A percentile compares a stretch with the other conserved stretches of the same genome.
These are phyloP conservation scores for Sinocyclocheilus maitianheensis DNA, from an alignment of 2,113 vertebrate genomes.

Conservation along the genomic window DNA sequence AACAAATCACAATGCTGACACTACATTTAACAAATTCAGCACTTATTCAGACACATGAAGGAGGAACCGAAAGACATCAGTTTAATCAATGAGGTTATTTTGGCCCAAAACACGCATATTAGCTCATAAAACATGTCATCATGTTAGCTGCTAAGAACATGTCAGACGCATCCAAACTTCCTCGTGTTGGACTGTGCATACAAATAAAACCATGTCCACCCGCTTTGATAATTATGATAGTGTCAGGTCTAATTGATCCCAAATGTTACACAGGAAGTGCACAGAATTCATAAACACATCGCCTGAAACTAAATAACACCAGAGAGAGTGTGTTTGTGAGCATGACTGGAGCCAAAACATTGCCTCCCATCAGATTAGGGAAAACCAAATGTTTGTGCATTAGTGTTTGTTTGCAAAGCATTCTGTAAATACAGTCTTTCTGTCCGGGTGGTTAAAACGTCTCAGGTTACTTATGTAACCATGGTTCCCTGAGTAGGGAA, in stretches of 20 bases:
- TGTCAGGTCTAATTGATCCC: constrained; percentile 24
- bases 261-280: constrained; percentile 44
- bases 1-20: not conserved
- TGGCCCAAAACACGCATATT: not conserved
- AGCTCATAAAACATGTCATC: constrained; percentile 3
- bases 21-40: not conserved
- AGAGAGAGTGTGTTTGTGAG: constrained; percentile 18
- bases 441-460: not conserved
- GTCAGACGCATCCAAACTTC: not conserved
- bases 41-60: constrained; percentile 1
- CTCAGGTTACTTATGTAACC: too few relatives aligned
- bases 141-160: not conserved
- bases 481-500: too few relatives aligned
- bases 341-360: not conserved
- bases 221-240: constrained; percentile 9
- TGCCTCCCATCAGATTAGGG: constrained; percentile 4
- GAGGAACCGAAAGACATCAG: not conserved
- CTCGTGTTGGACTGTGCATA: not conserved
- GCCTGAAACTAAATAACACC: not conserved
- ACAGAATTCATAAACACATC: constrained; percentile 24
- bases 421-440: not conserved
- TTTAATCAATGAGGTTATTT: not conserved
- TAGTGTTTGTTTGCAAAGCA: not conserved
- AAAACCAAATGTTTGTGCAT: constrained; percentile 23
- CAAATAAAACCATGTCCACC: not conserved